Percentiles rank a stretch among this genome's conserved stretches.
Conservation (phyloP, 2,797 vertebrate genomes). For the Argya squamiceps region DNA sequence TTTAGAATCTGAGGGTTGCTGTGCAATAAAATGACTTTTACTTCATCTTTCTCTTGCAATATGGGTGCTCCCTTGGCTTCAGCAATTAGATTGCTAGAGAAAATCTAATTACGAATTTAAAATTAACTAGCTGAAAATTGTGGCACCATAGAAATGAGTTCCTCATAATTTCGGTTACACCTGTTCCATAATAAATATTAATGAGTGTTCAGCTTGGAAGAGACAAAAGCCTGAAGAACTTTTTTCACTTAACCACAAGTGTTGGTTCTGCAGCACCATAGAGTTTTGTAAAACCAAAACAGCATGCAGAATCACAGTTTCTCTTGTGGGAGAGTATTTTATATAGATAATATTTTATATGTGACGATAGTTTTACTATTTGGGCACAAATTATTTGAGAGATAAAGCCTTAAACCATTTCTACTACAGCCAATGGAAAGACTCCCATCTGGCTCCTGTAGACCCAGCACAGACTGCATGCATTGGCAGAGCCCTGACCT, state of each 20-base stretch:
- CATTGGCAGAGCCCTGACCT: neutral
- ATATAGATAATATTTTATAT: neutral
- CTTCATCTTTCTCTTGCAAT: neutral
- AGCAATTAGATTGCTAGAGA: neutral
- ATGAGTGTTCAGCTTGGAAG: neutral
- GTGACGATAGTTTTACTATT: neutral
- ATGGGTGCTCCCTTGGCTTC: neutral
- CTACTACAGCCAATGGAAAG: neutral
- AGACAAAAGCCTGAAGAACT: neutral
- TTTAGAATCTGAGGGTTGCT: neutral
- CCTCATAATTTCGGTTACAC: neutral
- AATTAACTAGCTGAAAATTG: neutral
- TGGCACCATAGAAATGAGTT: neutral
- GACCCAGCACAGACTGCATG: neutral
- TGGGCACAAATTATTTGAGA: neutral
- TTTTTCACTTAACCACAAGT: neutral
- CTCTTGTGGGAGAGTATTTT: neutral
- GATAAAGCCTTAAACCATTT: neutral
- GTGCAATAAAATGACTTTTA: neutral
- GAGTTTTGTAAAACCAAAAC: neutral
- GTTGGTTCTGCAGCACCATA: neutral
- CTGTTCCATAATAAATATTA: neutral
- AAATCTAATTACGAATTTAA: neutral
- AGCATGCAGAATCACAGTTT: neutral
- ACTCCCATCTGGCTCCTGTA: fast-evolving